Conservation (phyloP, 2,888 invertebrate genomes). For the Metellina segmentata region DNA sequence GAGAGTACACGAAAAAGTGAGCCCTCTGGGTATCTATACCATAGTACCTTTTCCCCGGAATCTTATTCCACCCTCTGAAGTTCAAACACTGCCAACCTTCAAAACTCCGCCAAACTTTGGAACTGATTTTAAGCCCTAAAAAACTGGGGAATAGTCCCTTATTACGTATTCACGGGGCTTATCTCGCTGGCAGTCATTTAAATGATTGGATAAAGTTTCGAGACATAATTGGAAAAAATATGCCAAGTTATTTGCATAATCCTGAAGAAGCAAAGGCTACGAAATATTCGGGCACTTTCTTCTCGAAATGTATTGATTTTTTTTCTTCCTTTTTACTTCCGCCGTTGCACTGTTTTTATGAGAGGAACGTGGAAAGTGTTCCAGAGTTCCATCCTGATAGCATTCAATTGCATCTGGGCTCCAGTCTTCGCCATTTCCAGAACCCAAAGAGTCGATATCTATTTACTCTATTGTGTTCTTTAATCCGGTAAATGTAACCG, state of each 20-base stretch:
- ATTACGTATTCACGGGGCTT: constrained; percentile 74
- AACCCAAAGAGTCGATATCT: constrained; percentile 76
- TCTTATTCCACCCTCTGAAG: background rate
- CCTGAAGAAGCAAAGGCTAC: constrained; percentile 62
- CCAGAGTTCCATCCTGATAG: constrained; percentile 71
- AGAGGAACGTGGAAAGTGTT: constrained; percentile 74
- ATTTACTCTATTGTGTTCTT: constrained; percentile 76
- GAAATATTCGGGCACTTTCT: constrained; percentile 67
- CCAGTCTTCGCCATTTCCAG: constrained; percentile 64
- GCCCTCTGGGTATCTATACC: too few relatives aligned
- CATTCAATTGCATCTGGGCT: constrained; percentile 76
- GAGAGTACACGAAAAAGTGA: too few relatives aligned
- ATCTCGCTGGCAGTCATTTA: constrained; percentile 73
- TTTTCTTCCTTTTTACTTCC: constrained; percentile 25
- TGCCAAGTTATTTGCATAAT: constrained; percentile 75
- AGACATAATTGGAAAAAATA: constrained; percentile 76
- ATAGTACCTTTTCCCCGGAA: too few relatives aligned
- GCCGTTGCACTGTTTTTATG: constrained; percentile 68
- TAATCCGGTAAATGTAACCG: constrained; percentile 76
- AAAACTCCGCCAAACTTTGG: background rate
- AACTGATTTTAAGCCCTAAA: constrained; percentile 67
- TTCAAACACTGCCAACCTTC: background rate
- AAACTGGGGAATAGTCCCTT: constrained; percentile 74
- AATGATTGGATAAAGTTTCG: constrained; percentile 76
- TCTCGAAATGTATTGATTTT: constrained; percentile 64